Base-by-base conservation (phyloP, 2,888 invertebrate genomes). In the Philereme vetulata region DNA sequence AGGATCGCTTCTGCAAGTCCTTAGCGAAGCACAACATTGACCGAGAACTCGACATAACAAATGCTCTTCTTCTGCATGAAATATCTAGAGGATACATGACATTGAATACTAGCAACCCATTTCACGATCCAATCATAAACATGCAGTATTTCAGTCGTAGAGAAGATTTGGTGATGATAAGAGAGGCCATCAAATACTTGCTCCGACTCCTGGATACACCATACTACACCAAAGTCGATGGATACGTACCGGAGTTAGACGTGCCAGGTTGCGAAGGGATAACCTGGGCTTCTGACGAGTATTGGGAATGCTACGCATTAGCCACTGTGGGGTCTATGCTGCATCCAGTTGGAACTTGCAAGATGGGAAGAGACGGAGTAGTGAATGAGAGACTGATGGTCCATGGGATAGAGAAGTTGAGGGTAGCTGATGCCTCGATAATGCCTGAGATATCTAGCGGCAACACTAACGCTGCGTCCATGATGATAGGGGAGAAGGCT, bases 261-360 rank as follows among this genome's bases (percentile, higher is more conserved):
- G 86, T 95, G 0, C 89, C 92, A 0, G 93, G 90, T 0, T 95
- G 95, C 72, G 84, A 87, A 5, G 72, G 84, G 1, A 71, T 87
- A 4, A 64, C 72, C 0, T 93, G 93, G 74, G 93, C 88, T 21
- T 86, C 93, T 0, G 93, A 95, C 75, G 82, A 83, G 0, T 96
- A 95, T 71, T 95, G 95, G 94, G 86, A 87, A 46, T 96, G 96
- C 72, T 93, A 94, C 71, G 88, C 93, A 0, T 86, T 91, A 43
- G 92, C 93, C 62, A 82, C 93, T 11, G 93, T 93, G 0, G 84
- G 91, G 35, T 93, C 94, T 6, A 84, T 95, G 54, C 93, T 94
- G 60, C 95, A 95, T 76, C 93, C 94, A 38, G 93, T 92, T 0
- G 92, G 93, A 0, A 86, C 90, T 1, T 90, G 90, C 56, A 77